phyloP scores from a whole-genome alignment of 2,888 invertebrate genomes.

The Ametastegia equiseti region DNA sequence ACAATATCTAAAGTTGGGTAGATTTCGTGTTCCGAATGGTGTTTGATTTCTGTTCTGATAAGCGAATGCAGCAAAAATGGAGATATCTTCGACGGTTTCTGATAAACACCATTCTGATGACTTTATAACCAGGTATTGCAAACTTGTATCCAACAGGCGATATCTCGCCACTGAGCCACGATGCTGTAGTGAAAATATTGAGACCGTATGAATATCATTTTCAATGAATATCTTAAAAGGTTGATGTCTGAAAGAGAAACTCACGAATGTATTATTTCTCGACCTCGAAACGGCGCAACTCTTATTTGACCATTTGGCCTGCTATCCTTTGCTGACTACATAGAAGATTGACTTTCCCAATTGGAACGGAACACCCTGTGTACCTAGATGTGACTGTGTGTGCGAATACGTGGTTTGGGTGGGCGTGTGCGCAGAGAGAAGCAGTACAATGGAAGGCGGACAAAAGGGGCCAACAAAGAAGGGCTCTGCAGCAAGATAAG shows the following conservation, averaged over 20 bases:
- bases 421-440: conserved; percentile 51
- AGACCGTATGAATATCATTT: too few species aligned
- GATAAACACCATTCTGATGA: background rate
- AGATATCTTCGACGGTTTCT: too few species aligned
- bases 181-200: too few species aligned
- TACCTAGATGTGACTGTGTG: conserved; percentile 1
- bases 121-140: background rate
- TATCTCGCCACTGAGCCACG: background rate
- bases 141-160: background rate
- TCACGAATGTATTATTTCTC: background rate
- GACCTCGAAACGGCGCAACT: background rate
- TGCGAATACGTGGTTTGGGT: conserved; percentile 52
- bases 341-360: background rate
- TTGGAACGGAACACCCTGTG: conserved; percentile 14
- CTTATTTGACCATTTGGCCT: background rate
- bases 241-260: background rate
- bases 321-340: background rate
- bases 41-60: background rate
- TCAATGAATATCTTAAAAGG: too few species aligned
- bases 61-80: too few species aligned
- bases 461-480: conserved; percentile 62
- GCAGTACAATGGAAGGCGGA: conserved; percentile 58
- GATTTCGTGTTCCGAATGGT: too few species aligned
- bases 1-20: too few species aligned
- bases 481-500: conserved; percentile 48